Conservation (phyloP, 2,888 invertebrate species). For the Torymus aiolomorphi region DNA sequence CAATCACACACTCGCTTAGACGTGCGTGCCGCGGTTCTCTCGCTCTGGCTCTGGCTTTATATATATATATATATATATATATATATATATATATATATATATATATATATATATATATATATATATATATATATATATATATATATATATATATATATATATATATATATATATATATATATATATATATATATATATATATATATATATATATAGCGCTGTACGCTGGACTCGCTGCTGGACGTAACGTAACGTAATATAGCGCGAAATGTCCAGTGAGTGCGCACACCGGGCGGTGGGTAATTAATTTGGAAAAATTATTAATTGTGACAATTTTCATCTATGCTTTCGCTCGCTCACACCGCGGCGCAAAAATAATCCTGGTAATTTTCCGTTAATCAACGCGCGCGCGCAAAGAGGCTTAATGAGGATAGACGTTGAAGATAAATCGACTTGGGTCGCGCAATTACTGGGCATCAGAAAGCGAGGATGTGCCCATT, state of each 20-base stretch:
- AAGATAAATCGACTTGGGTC: constrained; percentile 52
- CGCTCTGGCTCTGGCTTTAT: background rate
- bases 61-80: background rate
- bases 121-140: constrained; percentile 4
- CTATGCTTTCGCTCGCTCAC: constrained; percentile 36
- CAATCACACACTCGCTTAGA: constrained; percentile 69
- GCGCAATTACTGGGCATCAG: constrained; percentile 40
- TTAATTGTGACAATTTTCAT: constrained; percentile 69
- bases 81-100: background rate
- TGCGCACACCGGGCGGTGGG: constrained; percentile 53
- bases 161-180: constrained; percentile 9
- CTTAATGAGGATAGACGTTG: constrained; percentile 51
- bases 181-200: background rate
- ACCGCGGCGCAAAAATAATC: constrained; percentile 45
- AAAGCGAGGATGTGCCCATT: constrained; percentile 24
- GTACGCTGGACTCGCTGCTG: background rate
- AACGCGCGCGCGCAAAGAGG: constrained; percentile 43
- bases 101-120: constrained; percentile 16
- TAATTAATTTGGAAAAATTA: constrained; percentile 72
- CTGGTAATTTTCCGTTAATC: constrained; percentile 56
- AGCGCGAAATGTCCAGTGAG: background rate
- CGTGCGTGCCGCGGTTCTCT: constrained; percentile 14
- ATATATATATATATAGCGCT: constrained; percentile 1
- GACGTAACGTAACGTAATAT: background rate
- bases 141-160: constrained; percentile 4